Percentiles rank a stretch among this genome's conserved stretches.
Evolutionary conservation across 1,140 invertebrate species (phyloP).

Genomic region (Aphis gossypii): DNA sequence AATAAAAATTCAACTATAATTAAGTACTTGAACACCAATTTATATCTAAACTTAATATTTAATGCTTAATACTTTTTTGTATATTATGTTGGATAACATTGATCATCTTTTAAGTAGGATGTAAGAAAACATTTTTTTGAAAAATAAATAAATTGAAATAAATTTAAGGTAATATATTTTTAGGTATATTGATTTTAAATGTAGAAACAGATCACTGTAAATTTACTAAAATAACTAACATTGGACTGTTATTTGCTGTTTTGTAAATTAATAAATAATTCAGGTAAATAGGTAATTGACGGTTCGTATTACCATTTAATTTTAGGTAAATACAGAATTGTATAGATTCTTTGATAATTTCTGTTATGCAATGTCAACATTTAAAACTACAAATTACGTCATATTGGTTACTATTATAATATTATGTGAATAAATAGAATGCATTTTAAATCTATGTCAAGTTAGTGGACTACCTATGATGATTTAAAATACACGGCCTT

Average conservation of each 20-base stretch:
- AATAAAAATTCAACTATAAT: background rate
- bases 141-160: background rate
- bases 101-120: background rate
- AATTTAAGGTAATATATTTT: background rate
- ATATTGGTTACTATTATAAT: background rate
- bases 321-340: background rate
- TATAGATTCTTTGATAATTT: background rate
- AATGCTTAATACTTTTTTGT: no score
- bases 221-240: background rate
- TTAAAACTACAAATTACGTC: background rate
- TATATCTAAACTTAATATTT: background rate
- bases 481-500: background rate
- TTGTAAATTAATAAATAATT: background rate
- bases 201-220: background rate
- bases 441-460: background rate
- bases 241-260: background rate
- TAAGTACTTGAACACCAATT: background rate
- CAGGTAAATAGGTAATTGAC: background rate
- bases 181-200: background rate
- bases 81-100: no score
- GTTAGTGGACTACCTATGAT: background rate
- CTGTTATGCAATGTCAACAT: background rate
- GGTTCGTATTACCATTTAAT: background rate
- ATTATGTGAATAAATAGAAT: background rate
- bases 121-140: background rate